Base-by-base conservation (phyloP, 2,888 invertebrate genomes). In the Lysandra coridon region DNA sequence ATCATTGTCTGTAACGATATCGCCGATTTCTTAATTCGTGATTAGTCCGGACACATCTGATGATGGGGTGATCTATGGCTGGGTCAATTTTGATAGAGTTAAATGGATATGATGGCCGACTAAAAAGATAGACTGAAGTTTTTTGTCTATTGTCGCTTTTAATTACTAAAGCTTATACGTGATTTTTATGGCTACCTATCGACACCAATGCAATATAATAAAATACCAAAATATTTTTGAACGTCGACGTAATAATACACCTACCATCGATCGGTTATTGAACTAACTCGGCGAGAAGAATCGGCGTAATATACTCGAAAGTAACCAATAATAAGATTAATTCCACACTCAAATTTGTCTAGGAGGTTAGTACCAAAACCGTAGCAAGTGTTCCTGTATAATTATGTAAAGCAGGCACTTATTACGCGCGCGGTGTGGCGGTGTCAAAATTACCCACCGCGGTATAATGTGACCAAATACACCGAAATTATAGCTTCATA, bases 1-100 rank as follows among this genome's bases (percentile, higher is more conserved):
- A 86, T 91, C 91, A 92, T 93, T 92, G 93, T 93, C 92, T 92
- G 89, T 88, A 87, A 89, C 87, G 84, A 88, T 90, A 90, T 90
- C 89, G 90, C 87, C 87, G 91, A 93, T 93, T 93, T 94, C 92
- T 92, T 93, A 92, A 93, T 93, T 91, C 85, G 88, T 92, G 90
- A 93, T 93, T 92, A 92, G 91, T 12, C 12, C 12, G 49, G 49
- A 23, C 75, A 75, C 44, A 30, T 49, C 44, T 49, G 75, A 75
- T 75, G 49, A 75, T 49, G 4, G 12, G 75, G 49, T 74, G 74
- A 74, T 69, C 33, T 33, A 69, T 69, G 4, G 17, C 69, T 12
- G 14, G 17, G 12, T 33, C 33, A 4, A 37, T 30, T 64, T 69
- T 37, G 33, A 69, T 69, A 12, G 33, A 33, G 69, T 69, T 64